phyloP scores from a whole-genome alignment of 2,797 vertebrate genomes.

The Parauchenoglanis punctatus region DNA sequence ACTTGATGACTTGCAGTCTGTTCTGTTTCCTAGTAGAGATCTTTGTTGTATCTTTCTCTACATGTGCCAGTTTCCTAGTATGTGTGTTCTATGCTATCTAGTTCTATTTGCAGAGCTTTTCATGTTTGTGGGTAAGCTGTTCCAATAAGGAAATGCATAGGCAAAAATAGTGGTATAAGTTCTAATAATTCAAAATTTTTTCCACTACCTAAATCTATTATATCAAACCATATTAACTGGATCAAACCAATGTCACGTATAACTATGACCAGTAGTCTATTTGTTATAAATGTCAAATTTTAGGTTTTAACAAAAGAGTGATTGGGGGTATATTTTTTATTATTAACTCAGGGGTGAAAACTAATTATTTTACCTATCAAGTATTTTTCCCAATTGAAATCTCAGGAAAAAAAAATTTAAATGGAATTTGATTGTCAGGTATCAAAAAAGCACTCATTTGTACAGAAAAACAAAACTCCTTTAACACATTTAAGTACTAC shows the following conservation, averaged over 20 bases:
- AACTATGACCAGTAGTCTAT: background rate
- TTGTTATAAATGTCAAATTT: background rate
- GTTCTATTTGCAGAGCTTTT: constrained; percentile 26
- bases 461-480: background rate
- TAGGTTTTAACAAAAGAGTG: background rate
- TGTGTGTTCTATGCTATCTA: background rate
- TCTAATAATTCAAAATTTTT: background rate
- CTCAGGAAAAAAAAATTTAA: background rate
- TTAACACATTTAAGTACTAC: background rate
- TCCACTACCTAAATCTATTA: constrained; percentile 10
- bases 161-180: constrained; percentile 35
- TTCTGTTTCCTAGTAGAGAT: constrained; percentile 33
- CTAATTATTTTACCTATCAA: background rate
- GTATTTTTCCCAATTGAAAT: background rate
- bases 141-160: constrained; percentile 18
- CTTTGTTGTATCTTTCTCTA: background rate
- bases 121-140: constrained; percentile 43
- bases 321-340: background rate
- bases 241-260: background rate
- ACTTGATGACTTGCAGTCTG: background rate
- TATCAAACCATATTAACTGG: background rate
- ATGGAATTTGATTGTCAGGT: background rate
- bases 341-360: background rate
- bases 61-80: constrained; percentile 23
- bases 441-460: background rate